These are phyloP conservation scores for Formica exsecta DNA, from an alignment of 1,140 invertebrate species.

Conservation along the genomic window DNA sequence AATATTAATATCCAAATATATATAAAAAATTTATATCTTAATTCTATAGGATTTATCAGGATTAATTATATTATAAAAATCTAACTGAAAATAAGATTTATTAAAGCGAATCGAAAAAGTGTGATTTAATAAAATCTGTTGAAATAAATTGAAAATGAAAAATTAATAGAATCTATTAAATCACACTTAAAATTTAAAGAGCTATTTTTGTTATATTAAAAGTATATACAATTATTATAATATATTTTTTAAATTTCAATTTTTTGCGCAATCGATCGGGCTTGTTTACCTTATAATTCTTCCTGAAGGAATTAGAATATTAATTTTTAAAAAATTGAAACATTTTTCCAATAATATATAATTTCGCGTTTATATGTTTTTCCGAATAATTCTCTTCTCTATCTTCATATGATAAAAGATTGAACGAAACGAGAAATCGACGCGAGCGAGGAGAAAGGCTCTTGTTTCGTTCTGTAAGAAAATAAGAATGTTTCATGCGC, in stretches of 20 bases:
- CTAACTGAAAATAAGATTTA: not conserved
- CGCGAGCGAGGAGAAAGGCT: conserved; percentile 68
- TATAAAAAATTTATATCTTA: not conserved
- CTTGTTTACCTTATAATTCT: conserved; percentile 90
- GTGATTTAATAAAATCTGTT: not conserved
- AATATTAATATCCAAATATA: not conserved
- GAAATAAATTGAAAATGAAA: not conserved
- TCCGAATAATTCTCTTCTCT: not conserved
- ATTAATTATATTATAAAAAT: not conserved
- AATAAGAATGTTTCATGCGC: conserved; percentile 76
- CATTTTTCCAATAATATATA: not conserved
- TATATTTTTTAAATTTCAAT: not conserved
- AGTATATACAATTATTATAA: not conserved
- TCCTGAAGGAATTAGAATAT: conserved; percentile 92
- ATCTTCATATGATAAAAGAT: not conserved
- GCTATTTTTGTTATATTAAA: not conserved
- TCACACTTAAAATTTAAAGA: conserved; percentile 77
- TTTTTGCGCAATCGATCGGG: not conserved
- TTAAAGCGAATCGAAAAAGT: not conserved
- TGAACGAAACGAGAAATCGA: conserved; percentile 55
- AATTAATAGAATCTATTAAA: not conserved
- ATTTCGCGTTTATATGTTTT: not conserved
- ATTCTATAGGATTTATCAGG: not conserved
- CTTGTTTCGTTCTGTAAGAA: conserved; percentile 60
- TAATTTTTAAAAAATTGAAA: no score